These are phyloP conservation scores for Columba janthina DNA, from an alignment of 2,113 vertebrate genomes.

Conservation along the genomic window DNA sequence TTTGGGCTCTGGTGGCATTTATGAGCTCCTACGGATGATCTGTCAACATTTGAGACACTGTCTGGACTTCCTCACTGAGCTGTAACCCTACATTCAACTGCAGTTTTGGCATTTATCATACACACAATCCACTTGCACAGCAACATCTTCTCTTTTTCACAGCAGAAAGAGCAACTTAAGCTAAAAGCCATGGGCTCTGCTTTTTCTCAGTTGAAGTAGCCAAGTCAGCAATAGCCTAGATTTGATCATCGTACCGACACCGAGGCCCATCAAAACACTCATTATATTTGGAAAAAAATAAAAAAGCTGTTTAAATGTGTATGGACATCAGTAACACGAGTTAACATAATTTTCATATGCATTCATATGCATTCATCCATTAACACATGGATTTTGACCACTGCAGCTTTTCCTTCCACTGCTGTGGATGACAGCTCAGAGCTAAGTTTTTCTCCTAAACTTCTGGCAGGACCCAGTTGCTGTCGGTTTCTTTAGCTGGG, in stretches of 20 bases:
- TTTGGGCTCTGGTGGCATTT: conserved; percentile 50
- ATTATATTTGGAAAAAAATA: background rate
- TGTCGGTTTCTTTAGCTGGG: background rate
- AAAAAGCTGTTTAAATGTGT: background rate
- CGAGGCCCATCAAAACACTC: background rate
- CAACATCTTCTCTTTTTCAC: background rate
- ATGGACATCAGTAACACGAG: background rate
- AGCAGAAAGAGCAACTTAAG: conserved; percentile 33
- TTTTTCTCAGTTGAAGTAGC: background rate
- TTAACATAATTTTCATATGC: background rate
- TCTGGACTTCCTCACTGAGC: conserved; percentile 46
- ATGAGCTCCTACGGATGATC: conserved; percentile 47
- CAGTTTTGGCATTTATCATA: conserved; percentile 15
- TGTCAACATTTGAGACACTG: conserved; percentile 33
- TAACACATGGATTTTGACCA: background rate
- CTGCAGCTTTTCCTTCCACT: background rate
- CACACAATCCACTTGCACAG: background rate
- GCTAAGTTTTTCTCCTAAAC: background rate
- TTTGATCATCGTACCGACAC: background rate
- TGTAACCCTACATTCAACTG: conserved; percentile 20
- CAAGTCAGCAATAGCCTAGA: background rate
- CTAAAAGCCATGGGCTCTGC: background rate
- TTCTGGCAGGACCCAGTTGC: background rate
- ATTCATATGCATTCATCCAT: background rate
- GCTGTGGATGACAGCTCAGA: background rate